Evolutionary conservation across 2,113 vertebrate genomes (phyloP), one percentile per base, ranked within the genome.

Genomic region (Pygoscelis adeliae): DNA sequence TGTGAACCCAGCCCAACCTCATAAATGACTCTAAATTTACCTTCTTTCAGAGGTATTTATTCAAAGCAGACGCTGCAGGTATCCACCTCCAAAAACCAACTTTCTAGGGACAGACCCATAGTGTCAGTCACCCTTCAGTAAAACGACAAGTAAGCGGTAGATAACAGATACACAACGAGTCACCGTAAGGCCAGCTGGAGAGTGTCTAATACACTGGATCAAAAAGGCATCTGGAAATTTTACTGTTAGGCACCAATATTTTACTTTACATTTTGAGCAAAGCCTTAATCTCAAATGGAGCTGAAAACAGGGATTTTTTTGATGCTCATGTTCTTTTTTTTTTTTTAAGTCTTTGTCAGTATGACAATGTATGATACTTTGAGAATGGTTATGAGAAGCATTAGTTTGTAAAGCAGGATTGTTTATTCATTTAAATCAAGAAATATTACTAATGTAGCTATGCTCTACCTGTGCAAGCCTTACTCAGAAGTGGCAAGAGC

Each of bases 1-100:
- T 29, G 6, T 42, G 42, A 42, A 42, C 34, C n/a, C 38, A 71
- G 34, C 4, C 14, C 8, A 18, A 49, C 17, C 27, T 83, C 30
- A 30, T 30, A 49, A 52, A 47, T 47, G 1, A 32, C 25, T 65
- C 70, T 26, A 53, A 38, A 83, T 61, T 55, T 56, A 9, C 26
- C 20, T 47, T 53, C 14, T 59, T 77, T 77, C 26, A 8, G 49
- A 63, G 2, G 10, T 32, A 52, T 40, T 85, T 40, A 18, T 85
- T 62, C 10, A 50, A 65, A 82, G 34, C 8, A 58, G 29, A 76
- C 11, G 9, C 38, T 58, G 3, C 22, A 36, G 50, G 23, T 36
- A 23, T 53, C 8, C 12, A 52, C 27, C 17, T 59, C 21, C n/a
- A 49, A 67, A 70, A 2, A 0, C 0, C 27, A n/a, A 0, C 25